Conservation (phyloP, 1,140 invertebrate genomes). For the Trichoplusia ni region DNA sequence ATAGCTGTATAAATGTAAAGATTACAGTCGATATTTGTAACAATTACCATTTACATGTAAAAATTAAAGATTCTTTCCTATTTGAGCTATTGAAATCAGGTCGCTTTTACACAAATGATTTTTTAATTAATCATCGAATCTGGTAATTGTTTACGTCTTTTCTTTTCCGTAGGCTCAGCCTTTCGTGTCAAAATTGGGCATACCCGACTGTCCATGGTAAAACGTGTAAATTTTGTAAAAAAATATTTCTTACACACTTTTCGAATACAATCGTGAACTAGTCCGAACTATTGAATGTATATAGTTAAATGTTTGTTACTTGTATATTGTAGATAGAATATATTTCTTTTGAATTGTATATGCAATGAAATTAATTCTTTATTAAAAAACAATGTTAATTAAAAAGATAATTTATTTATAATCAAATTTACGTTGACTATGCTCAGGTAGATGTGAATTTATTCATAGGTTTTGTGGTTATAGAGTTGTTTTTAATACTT, state of each 20-base stretch:
- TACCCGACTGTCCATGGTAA: constrained; percentile 45
- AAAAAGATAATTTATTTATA: constrained; percentile 71
- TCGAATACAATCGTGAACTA: constrained; percentile 76
- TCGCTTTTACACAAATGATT: too few species aligned
- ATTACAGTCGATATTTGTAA: too few species aligned
- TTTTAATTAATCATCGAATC: too few species aligned
- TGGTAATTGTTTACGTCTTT: too few species aligned
- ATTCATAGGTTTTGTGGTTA: constrained; percentile 49
- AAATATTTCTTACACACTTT: constrained; percentile 56
- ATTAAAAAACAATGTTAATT: constrained; percentile 68
- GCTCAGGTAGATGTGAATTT: constrained; percentile 64
- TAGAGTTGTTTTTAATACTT: constrained; percentile 53
- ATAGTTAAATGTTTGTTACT: constrained; percentile 81
- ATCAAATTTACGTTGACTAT: constrained; percentile 61
- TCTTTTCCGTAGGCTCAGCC: constrained; percentile 20
- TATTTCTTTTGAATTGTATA: constrained; percentile 79
- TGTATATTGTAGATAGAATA: constrained; percentile 81
- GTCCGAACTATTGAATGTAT: constrained; percentile 78
- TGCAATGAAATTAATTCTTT: constrained; percentile 68
- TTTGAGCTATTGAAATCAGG: too few species aligned
- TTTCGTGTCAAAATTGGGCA: constrained; percentile 28
- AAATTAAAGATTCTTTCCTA: too few species aligned
- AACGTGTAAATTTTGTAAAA: constrained; percentile 72
- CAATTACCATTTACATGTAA: too few species aligned
- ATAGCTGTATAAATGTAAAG: not conserved